Percentiles rank a stretch among this genome's conserved stretches.
phyloP scores from a whole-genome alignment of 1,140 invertebrate genomes.

The Orchesella cincta region DNA sequence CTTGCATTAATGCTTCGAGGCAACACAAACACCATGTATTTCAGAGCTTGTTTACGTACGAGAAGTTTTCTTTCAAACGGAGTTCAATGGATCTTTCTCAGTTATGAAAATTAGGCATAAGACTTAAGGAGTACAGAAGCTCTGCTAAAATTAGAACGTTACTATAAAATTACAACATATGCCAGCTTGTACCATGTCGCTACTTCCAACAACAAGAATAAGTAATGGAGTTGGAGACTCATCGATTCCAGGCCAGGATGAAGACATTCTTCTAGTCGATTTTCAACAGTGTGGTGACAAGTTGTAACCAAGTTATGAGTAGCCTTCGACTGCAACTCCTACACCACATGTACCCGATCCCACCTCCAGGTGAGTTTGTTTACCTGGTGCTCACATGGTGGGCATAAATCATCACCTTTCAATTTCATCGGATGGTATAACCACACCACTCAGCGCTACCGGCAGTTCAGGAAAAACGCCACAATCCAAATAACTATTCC shows the following conservation, averaged over 20 bases:
- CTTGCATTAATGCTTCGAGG: too few relatives aligned
- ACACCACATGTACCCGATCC: neutral
- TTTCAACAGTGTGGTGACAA: neutral
- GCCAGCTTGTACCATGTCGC: neutral
- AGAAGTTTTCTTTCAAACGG: too few relatives aligned
- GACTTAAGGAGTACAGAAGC: too few relatives aligned
- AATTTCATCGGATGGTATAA: neutral
- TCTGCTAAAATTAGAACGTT: too few relatives aligned
- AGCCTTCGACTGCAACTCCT: constrained; percentile 4
- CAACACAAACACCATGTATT: too few relatives aligned
- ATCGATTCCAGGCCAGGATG: neutral
- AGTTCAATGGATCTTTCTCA: too few relatives aligned
- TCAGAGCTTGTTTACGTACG: too few relatives aligned
- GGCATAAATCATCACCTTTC: constrained; percentile 1
- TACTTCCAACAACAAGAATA: constrained; percentile 14
- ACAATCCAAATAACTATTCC: constrained; percentile 15
- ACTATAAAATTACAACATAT: too few relatives aligned
- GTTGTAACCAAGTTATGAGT: neutral
- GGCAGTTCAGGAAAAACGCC: constrained; percentile 3
- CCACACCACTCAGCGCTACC: constrained; percentile 6
- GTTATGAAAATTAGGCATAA: too few relatives aligned
- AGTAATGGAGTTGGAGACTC: too few relatives aligned
- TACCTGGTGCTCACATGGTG: neutral
- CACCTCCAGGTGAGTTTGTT: neutral
- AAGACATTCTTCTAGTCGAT: constrained; percentile 27